Evolutionary conservation across 1,140 invertebrate species (phyloP).

Genomic region (Brachionus rubens): DNA sequence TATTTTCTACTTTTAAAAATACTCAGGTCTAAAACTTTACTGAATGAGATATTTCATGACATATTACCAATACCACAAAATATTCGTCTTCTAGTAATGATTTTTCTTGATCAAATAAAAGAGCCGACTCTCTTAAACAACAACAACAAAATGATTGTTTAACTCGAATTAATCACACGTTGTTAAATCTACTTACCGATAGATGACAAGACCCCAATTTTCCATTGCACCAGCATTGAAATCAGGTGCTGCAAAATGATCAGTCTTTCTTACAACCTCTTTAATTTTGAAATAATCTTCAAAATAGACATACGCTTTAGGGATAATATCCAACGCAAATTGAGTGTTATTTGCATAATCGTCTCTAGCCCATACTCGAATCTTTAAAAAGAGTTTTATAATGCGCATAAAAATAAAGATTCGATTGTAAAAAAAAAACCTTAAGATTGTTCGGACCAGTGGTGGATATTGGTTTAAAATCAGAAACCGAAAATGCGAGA

Average conservation of each 20-base stretch:
- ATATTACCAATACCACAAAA: conserved; percentile 55
- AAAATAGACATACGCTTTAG: conserved; percentile 28
- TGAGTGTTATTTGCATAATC: conserved; percentile 55
- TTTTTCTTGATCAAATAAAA: conserved; percentile 55
- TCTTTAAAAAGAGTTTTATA: conserved; percentile 52
- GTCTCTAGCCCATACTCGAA: conserved; percentile 56
- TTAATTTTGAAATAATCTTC: conserved; percentile 38
- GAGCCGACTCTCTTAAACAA: conserved; percentile 51
- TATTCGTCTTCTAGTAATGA: conserved; percentile 55
- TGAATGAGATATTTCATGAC: conserved; percentile 58
- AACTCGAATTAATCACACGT: too few relatives aligned
- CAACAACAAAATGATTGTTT: not conserved
- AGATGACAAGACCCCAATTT: conserved; percentile 62
- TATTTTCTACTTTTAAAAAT: not conserved
- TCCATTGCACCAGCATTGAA: conserved; percentile 63
- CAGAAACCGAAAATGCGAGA: conserved; percentile 60
- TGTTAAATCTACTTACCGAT: conserved; percentile 50
- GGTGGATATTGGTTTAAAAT: conserved; percentile 52
- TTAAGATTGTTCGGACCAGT: conserved; percentile 49
- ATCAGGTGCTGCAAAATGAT: conserved; percentile 62
- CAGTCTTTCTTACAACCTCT: conserved; percentile 51
- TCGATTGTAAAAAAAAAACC: conserved; percentile 46
- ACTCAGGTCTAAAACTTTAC: not conserved
- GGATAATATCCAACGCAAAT: conserved; percentile 51
- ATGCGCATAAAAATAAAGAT: not conserved